Conservation (phyloP, 2,888 invertebrate genomes). For the Sipha maydis region DNA sequence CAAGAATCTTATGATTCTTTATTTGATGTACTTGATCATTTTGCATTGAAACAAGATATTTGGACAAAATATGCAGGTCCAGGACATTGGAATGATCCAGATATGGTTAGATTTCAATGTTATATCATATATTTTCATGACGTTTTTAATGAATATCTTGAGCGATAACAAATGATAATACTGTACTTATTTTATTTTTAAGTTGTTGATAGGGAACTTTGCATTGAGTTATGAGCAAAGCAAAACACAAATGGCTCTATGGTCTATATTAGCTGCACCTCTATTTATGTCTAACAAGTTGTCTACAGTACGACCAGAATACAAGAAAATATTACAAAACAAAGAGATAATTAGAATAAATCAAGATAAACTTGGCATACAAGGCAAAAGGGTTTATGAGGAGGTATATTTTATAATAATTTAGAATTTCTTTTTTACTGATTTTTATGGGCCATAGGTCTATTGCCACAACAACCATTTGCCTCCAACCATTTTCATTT, state of each 20-base stretch:
- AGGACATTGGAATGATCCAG: constrained; percentile 60
- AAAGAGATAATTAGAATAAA: constrained; percentile 73
- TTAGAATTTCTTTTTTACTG: background rate
- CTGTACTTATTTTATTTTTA: constrained; percentile 52
- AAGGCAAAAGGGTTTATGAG: constrained; percentile 69
- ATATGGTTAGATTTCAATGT: constrained; percentile 41
- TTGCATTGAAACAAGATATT: constrained; percentile 37
- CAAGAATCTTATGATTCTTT: constrained; percentile 43
- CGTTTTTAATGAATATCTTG: background rate
- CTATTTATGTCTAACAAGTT: constrained; percentile 77
- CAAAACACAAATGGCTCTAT: constrained; percentile 77
- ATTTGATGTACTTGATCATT: constrained; percentile 35
- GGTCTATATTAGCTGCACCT: constrained; percentile 78
- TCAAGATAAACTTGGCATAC: constrained; percentile 75
- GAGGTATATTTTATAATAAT: constrained; percentile 63
- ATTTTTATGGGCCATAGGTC: no score
- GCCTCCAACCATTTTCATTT: no score
- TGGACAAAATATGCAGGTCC: constrained; percentile 51
- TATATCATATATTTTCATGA: background rate
- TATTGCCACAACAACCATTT: no score
- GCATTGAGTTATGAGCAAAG: constrained; percentile 74
- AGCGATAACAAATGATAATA: background rate
- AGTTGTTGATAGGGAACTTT: constrained; percentile 73
- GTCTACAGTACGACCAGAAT: constrained; percentile 71
- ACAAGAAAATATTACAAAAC: constrained; percentile 74